A percentile compares a stretch with the other conserved stretches of the same genome.
These are phyloP conservation scores for Tribolium madens DNA, from an alignment of 1,140 invertebrate species.

Conservation along the genomic window DNA sequence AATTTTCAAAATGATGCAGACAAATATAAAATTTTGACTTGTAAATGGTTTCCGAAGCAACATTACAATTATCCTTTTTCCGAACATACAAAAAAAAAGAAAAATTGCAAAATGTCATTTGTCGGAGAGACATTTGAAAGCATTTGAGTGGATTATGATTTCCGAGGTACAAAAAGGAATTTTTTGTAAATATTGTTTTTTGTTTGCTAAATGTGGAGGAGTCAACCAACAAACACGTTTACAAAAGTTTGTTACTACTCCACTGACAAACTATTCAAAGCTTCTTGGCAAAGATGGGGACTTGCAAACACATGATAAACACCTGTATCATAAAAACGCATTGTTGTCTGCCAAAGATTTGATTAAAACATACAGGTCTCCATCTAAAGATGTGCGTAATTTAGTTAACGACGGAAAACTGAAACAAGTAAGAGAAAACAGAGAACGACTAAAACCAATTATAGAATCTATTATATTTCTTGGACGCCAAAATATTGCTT, in stretches of 20 bases:
- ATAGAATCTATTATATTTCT: slow-evolving; percentile 34
- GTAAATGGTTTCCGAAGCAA: no score
- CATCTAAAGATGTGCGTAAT: background rate
- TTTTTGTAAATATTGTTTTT: background rate
- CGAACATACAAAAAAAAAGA: no score
- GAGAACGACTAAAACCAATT: slow-evolving; percentile 21
- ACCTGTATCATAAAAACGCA: slow-evolving; percentile 20
- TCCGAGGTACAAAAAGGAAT: no score
- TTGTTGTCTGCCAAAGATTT: background rate
- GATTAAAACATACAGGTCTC: background rate
- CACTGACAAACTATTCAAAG: slow-evolving; percentile 21
- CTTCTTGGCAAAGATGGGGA: slow-evolving; percentile 23
- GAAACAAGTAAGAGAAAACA: slow-evolving; percentile 23
- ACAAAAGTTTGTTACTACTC: background rate
- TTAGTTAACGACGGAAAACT: background rate
- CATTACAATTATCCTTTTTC: no score
- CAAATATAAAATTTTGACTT: no score
- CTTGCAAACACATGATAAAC: slow-evolving; percentile 14
- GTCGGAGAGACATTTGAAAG: no score
- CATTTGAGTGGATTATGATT: no score
- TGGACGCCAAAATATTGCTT: slow-evolving; percentile 38
- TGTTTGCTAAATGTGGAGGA: slow-evolving; percentile 21
- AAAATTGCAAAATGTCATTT: no score
- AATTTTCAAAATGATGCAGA: no score
- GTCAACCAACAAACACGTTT: background rate